A percentile compares a stretch with the other conserved stretches of the same genome.
phyloP scores from a whole-genome alignment of 2,797 vertebrate species.

The Microhierax caerulescens region DNA sequence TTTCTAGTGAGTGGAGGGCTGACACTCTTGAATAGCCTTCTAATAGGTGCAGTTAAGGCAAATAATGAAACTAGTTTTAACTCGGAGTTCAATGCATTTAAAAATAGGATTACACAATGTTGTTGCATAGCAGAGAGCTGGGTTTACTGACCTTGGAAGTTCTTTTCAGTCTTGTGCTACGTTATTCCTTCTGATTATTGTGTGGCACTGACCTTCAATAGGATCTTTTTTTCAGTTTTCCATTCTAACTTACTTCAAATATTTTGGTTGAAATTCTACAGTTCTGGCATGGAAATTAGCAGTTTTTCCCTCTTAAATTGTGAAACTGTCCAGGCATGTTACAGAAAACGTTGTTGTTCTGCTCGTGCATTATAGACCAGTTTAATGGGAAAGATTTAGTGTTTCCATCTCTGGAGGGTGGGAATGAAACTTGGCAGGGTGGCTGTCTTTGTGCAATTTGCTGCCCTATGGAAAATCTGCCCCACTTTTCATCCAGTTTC shows the following conservation, averaged over 20 bases:
- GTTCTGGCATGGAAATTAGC: not conserved
- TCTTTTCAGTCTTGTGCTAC: not conserved
- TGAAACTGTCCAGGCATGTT: not conserved
- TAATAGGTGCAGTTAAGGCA: conserved; percentile 31
- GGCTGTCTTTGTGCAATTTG: not conserved
- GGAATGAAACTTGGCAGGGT: not conserved
- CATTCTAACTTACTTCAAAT: not conserved
- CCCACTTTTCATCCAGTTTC: not conserved
- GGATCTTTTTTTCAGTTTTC: conserved; percentile 6
- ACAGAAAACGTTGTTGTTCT: not conserved
- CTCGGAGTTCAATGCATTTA: conserved; percentile 8
- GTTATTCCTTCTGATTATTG: conserved; percentile 36
- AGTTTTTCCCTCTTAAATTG: not conserved
- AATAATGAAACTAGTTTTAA: conserved; percentile 43
- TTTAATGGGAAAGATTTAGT: not conserved
- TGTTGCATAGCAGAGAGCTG: not conserved
- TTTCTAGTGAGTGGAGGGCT: not conserved
- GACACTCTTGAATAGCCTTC: not conserved
- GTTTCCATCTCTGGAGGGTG: not conserved
- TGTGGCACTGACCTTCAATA: not conserved
- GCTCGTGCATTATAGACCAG: not conserved
- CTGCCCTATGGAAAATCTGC: not conserved
- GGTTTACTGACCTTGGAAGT: conserved; percentile 41
- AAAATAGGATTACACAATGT: conserved; percentile 21
- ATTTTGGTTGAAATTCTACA: conserved; percentile 3